Base-by-base conservation (phyloP, 1,140 invertebrate genomes). In the Meteorus sp. region DNA sequence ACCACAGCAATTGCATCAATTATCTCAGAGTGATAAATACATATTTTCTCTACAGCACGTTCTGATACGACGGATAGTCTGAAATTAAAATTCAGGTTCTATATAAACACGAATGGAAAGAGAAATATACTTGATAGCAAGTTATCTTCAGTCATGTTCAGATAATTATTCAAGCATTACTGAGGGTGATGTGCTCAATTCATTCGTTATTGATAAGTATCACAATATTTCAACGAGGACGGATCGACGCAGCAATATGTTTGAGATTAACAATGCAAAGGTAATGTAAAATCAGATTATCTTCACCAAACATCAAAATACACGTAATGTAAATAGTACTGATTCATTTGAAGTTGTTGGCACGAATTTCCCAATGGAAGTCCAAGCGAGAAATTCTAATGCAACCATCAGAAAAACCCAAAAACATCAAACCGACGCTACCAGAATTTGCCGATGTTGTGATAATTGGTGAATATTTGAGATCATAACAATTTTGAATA, bases 391-490 rank as follows among this genome's bases (percentile, higher is more conserved):
- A 25, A 13, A 41, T 65, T 17, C 60, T 61, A 2, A 64, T 60
- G 27, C 54, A 48, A 27, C 31, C 29, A 2, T 43, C 29, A 53
- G 59, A 66, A 37, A 53, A 63, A 35, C 23, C 35, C 29, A 31
- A 17, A 7, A 63, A 44, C 15, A 33, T 23, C 4, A 45, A 53
- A 20, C 43, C 35, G 2, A 56, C 58, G 13, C 20, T 78, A 23
- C 78, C 78, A 8, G 71, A 72, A 61, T 68, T 64, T 44, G 74
- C 77, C 29, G 77, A 80, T 37, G 73, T 80, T 56, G 73, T 80
- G n/a, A 69, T 79, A 58, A 74, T 80, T 56, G 77, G 78, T 78
- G 65, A 69, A 9, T 60, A 43, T 4, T 22, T 17, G n/a, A 27
- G 3, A 20, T 44, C 3, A 6, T 23, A 4, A 19, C 22, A 19